Percentiles rank a stretch among this genome's conserved stretches.
Conservation (phyloP, 2,888 invertebrate genomes). For the Eupithecia insigniata region DNA sequence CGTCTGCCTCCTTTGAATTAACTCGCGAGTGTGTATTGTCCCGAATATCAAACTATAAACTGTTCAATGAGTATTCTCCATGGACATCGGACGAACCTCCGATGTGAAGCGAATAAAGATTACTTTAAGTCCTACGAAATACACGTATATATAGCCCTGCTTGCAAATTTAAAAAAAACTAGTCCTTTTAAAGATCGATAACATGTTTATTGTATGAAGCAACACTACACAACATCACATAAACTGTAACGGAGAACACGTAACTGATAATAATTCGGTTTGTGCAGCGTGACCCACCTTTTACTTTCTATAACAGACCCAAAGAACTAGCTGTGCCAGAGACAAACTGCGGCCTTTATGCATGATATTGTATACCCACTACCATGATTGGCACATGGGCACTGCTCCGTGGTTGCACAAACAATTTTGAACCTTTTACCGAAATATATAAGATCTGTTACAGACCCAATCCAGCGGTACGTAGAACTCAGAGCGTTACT, state of each 20-base stretch:
- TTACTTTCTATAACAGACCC: constrained; percentile 74
- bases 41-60: constrained; percentile 56
- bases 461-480: constrained; percentile 29
- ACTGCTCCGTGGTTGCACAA: constrained; percentile 50
- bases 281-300: constrained; percentile 76
- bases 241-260: constrained; percentile 57
- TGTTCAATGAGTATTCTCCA: constrained; percentile 53
- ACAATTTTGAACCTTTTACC: constrained; percentile 63
- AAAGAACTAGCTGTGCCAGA: constrained; percentile 77
- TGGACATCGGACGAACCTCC: constrained; percentile 53
- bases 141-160: constrained; percentile 32
- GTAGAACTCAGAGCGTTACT: constrained; percentile 50
- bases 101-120: constrained; percentile 62
- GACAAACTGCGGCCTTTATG: constrained; percentile 81
- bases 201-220: constrained; percentile 25
- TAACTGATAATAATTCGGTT: constrained; percentile 32
- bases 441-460: constrained; percentile 46
- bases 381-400: constrained; percentile 67
- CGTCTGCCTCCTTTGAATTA: constrained; percentile 47
- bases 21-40: constrained; percentile 47
- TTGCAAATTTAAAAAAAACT: constrained; percentile 19
- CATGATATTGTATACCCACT: constrained; percentile 74
- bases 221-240: constrained; percentile 46
- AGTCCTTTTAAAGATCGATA: constrained; percentile 15
- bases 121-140: constrained; percentile 24